Conservation (phyloP, 2,888 invertebrate genomes). For the Synanthedon formicaeformis region DNA sequence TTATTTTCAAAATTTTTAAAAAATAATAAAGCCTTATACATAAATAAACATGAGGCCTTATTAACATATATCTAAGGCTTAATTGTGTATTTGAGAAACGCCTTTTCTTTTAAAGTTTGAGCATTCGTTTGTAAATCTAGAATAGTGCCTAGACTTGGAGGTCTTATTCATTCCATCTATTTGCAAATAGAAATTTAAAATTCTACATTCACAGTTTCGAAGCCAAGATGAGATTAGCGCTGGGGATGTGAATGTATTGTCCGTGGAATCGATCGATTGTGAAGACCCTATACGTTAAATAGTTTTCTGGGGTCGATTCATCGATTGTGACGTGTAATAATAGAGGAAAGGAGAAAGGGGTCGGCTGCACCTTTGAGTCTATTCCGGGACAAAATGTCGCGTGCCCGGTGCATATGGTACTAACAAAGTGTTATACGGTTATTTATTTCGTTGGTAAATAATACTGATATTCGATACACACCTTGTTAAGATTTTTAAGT, state of each 20-base stretch:
- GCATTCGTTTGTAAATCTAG: too few relatives aligned
- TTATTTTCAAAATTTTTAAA: too few relatives aligned
- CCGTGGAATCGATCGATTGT: conserved; percentile 23
- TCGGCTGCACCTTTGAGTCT: conserved; percentile 39
- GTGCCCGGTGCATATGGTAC: conserved; percentile 25
- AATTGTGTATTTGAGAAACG: too few relatives aligned
- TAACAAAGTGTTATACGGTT: background rate
- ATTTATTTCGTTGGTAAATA: background rate
- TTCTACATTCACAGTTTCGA: background rate
- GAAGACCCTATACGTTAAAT: conserved; percentile 25
- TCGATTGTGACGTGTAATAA: conserved; percentile 33
- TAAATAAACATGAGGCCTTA: too few relatives aligned
- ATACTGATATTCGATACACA: background rate
- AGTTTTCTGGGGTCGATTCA: conserved; percentile 30
- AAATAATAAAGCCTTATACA: too few relatives aligned
- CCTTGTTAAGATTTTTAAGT: background rate
- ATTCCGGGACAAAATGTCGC: conserved; percentile 36
- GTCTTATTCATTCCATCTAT: too few relatives aligned
- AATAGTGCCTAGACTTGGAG: too few relatives aligned
- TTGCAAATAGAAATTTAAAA: background rate
- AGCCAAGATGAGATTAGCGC: background rate
- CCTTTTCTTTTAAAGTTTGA: too few relatives aligned
- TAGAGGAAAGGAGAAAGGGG: conserved; percentile 48
- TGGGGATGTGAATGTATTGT: conserved; percentile 1
- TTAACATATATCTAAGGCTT: too few relatives aligned